A percentile compares a stretch with the other conserved stretches of the same genome.
Evolutionary conservation across 2,888 invertebrate species (phyloP).

Genomic region (Agriopis aurantiaria): DNA sequence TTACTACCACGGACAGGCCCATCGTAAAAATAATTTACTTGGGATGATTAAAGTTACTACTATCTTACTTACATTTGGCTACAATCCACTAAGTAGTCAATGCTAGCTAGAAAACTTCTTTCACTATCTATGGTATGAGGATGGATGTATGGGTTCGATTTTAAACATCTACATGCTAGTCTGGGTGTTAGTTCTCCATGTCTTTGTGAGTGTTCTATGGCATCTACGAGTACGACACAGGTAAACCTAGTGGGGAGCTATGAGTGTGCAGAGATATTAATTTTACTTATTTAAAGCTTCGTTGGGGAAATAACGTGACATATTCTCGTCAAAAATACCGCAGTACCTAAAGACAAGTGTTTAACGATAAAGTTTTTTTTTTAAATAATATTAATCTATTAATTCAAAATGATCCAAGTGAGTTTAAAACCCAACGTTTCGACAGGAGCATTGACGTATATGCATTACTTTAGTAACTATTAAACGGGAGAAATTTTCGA

Average conservation of each 20-base stretch:
- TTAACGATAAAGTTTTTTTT: background rate
- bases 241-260: no score
- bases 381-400: background rate
- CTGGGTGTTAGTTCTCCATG: no score
- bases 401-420: background rate
- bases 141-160: no score
- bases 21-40: constrained; percentile 20
- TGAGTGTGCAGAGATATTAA: no score
- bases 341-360: no score
- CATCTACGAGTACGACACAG: no score
- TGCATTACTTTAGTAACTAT: constrained; percentile 34
- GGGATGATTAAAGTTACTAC: constrained; percentile 7
- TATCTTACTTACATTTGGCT: constrained; percentile 12
- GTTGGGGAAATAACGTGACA: background rate
- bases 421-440: background rate
- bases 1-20: constrained; percentile 12
- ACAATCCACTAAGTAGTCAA: background rate
- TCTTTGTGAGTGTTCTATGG: no score
- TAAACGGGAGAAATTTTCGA: constrained; percentile 61
- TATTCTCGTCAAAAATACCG: no score
- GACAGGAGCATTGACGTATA: constrained; percentile 4
- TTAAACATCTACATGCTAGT: no score
- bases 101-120: background rate
- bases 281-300: background rate
- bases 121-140: background rate